Conservation (phyloP, 1,140 invertebrate genomes). For the Phthorimaea operculella region DNA sequence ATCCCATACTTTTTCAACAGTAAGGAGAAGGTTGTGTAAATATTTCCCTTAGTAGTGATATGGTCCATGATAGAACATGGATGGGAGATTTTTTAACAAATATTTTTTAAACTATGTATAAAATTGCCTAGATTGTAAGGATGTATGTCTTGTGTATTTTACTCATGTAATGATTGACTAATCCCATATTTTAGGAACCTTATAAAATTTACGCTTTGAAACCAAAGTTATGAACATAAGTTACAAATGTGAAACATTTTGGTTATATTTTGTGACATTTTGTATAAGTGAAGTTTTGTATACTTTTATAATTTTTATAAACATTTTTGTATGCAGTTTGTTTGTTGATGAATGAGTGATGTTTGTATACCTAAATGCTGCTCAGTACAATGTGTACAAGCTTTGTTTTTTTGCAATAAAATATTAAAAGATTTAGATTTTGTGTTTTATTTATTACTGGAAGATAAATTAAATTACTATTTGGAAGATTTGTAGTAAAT, state of each 20-base stretch:
- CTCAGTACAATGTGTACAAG: slow-evolving; percentile 31
- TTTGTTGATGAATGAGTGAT: slow-evolving; percentile 14
- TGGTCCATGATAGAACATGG: slow-evolving; percentile 11
- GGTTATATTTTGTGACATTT: slow-evolving; percentile 8
- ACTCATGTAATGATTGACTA: slow-evolving; percentile 13
- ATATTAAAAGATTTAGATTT: slow-evolving; percentile 24
- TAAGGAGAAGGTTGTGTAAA: slow-evolving; percentile 43
- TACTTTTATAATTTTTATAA: slow-evolving; percentile 14
- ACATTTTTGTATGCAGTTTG: slow-evolving; percentile 19
- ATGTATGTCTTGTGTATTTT: slow-evolving; percentile 14
- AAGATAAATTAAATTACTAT: slow-evolving; percentile 19
- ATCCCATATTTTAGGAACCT: slow-evolving; percentile 12
- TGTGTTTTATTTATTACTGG: slow-evolving; percentile 24
- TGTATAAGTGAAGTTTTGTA: slow-evolving; percentile 2
- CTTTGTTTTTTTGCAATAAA: slow-evolving; percentile 60
- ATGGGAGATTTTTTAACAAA: slow-evolving; percentile 43
- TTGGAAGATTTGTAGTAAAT: slow-evolving; percentile 66
- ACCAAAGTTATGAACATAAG: slow-evolving; percentile 32
- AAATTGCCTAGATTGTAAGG: slow-evolving; percentile 15
- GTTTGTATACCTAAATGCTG: slow-evolving; percentile 9
- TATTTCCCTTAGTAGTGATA: slow-evolving; percentile 41
- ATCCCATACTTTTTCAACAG: no score
- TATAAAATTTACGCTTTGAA: slow-evolving; percentile 17
- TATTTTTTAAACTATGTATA: slow-evolving; percentile 23
- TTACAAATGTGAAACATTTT: slow-evolving; percentile 44